Evolutionary conservation across 2,113 vertebrate genomes (phyloP), one percentile per base, ranked within the genome.

Genomic region (Ranitomeya variabilis): DNA sequence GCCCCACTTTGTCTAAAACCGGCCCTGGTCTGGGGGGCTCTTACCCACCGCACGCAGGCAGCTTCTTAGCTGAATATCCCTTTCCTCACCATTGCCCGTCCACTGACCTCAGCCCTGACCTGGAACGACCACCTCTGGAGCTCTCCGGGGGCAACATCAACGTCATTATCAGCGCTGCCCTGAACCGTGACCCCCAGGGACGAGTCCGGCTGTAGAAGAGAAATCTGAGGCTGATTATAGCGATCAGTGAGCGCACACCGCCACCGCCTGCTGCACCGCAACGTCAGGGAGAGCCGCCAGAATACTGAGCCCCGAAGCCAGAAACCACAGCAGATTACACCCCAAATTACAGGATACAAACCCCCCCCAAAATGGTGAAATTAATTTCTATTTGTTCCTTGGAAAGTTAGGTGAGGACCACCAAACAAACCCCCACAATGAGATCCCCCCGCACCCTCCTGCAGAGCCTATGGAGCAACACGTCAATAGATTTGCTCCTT

Each of bases 91-190:
- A 60, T 74, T 93, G 91, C 91, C 91, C 92, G 87, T 80, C 19
- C 9, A 0, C 54, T 16, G 84, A 94, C 92, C 89, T 88, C 90
- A 52, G 77, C 86, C 71, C 89, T 91, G 90, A 89, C 91, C 89
- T 37, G 12, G 66, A 74, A 88, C 83, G 92, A 92, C 90, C 92
- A 92, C 90, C 91, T 80, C 45, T 67, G 0, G 55, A 0, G 19
- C 69, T 0, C 0, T 37, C 19, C 79, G 55, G 59, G 51, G 80
- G 64, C 59, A 79, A 67, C 55, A 57, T 14, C 45, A 57, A n/a
- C 59, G 31, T 85, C 73, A 84, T 79, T 67, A 85, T 26, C 10
- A 57, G 54, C 14, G 13, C 5, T 8, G 26, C 26, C 2, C 26
- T 31, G 26, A 31, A 31, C 26, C 26, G 2, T 31, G 26, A 31